phyloP scores from a whole-genome alignment of 2,888 invertebrate genomes.

The Pseudeuparius sepicola region DNA sequence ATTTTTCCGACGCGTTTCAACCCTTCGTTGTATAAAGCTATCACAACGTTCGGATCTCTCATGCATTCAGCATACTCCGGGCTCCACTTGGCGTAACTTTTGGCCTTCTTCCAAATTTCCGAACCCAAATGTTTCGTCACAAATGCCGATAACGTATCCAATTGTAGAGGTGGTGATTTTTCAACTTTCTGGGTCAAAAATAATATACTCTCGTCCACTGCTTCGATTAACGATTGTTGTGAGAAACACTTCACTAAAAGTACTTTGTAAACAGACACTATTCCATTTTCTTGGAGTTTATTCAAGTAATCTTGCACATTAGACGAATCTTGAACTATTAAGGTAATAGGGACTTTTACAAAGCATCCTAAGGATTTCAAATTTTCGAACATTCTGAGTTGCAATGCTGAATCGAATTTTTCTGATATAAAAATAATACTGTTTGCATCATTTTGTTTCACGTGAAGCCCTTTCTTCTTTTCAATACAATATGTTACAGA shows the following conservation, averaged over 20 bases:
- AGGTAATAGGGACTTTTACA: slow-evolving; percentile 33
- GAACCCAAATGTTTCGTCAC: slow-evolving; percentile 48
- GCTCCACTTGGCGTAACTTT: slow-evolving; percentile 36
- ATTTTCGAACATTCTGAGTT: slow-evolving; percentile 27
- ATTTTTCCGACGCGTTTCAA: slow-evolving; percentile 51
- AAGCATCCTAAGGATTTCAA: slow-evolving; percentile 27
- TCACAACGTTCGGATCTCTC: slow-evolving; percentile 48
- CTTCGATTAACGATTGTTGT: not conserved
- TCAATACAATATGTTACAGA: slow-evolving; percentile 34
- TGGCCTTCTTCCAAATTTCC: slow-evolving; percentile 52
- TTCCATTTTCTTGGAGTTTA: slow-evolving; percentile 15
- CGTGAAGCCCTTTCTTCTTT: slow-evolving; percentile 27
- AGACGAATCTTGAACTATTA: slow-evolving; percentile 27
- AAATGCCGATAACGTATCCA: slow-evolving; percentile 47
- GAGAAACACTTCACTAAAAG: slow-evolving; percentile 20
- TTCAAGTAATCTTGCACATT: slow-evolving; percentile 16
- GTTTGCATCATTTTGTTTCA: slow-evolving; percentile 27
- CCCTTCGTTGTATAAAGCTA: slow-evolving; percentile 57
- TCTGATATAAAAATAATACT: slow-evolving; percentile 35
- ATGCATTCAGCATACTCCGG: slow-evolving; percentile 40
- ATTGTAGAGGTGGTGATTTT: slow-evolving; percentile 45
- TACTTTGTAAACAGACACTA: slow-evolving; percentile 29
- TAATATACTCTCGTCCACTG: slow-evolving; percentile 30
- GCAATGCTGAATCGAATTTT: slow-evolving; percentile 27
- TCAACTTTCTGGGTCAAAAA: slow-evolving; percentile 46